phyloP scores from a whole-genome alignment of 2,797 vertebrate genomes.

The Gadopsis marmoratus region DNA sequence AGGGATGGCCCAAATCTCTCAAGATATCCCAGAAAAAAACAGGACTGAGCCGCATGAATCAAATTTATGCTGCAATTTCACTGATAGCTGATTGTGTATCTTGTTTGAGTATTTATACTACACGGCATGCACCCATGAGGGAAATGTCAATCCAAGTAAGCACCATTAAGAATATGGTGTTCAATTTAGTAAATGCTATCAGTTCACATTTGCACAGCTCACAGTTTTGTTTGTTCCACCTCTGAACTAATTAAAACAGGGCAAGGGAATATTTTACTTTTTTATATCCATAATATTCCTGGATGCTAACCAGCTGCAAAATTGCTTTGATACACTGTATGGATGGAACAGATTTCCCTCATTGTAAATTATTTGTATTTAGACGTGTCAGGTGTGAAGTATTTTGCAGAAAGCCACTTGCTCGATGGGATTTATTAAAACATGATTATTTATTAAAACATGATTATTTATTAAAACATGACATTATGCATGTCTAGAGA shows the following conservation, averaged over 20 bases:
- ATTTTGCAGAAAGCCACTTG: slow-evolving; percentile 3
- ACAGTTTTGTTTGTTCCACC: slow-evolving; percentile 48
- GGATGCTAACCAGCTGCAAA: slow-evolving; percentile 44
- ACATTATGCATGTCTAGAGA: slow-evolving; percentile 29
- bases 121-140: slow-evolving; percentile 16
- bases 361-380: slow-evolving; percentile 30
- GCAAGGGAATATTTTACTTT: slow-evolving; percentile 35
- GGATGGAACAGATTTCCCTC: slow-evolving; percentile 1
- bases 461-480: slow-evolving; percentile 15
- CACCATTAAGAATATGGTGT: slow-evolving; percentile 39
- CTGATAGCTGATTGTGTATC: slow-evolving; percentile 36
- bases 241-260: slow-evolving; percentile 58
- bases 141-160: slow-evolving; percentile 41
- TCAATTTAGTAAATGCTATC: slow-evolving; percentile 56
- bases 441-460: slow-evolving; percentile 33
- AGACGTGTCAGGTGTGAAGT: slow-evolving; percentile 23
- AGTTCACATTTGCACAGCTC: slow-evolving; percentile 42
- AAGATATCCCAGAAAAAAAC: slow-evolving; percentile 15
- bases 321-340: slow-evolving; percentile 34
- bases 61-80: slow-evolving; percentile 42
- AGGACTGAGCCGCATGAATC: slow-evolving; percentile 28
- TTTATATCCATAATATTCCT: slow-evolving; percentile 16
- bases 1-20: slow-evolving; percentile 22
- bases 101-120: slow-evolving; percentile 36
- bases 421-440: slow-evolving; percentile 38